phyloP scores from a whole-genome alignment of 2,113 vertebrate species.

The Pithys albifrons region DNA sequence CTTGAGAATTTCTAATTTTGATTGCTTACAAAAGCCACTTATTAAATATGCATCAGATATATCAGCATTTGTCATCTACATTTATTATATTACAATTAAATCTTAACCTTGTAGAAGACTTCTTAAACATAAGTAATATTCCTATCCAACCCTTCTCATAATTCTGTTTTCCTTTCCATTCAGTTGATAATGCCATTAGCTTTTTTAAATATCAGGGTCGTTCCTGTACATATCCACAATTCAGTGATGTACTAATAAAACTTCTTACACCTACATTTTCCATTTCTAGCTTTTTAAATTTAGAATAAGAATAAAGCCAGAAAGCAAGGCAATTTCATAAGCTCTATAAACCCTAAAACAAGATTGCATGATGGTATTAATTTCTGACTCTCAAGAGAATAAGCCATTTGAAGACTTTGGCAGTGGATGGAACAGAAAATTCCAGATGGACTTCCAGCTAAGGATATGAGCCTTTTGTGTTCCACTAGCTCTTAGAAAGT shows the following conservation, averaged over 20 bases:
- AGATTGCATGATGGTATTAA: neutral
- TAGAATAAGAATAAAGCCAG: neutral
- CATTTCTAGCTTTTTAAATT: neutral
- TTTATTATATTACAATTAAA: neutral
- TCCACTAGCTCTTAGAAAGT: conserved; percentile 20
- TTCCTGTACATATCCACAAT: neutral
- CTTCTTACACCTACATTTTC: neutral
- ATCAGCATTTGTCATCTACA: neutral
- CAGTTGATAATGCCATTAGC: neutral
- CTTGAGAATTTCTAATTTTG: neutral
- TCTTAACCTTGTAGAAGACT: neutral
- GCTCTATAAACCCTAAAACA: neutral
- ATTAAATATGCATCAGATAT: conserved; percentile 13
- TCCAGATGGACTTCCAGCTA: neutral
- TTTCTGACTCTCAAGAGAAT: neutral
- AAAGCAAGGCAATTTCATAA: neutral
- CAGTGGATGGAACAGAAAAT: neutral
- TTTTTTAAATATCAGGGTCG: conserved; percentile 16
- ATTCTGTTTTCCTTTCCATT: neutral
- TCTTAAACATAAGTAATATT: neutral
- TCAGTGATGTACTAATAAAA: neutral
- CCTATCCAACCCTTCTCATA: neutral
- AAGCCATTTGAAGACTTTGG: neutral
- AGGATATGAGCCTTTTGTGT: neutral
- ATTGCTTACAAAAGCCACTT: neutral